phyloP scores from a whole-genome alignment of 2,888 invertebrate genomes.

The Selenia dentaria region DNA sequence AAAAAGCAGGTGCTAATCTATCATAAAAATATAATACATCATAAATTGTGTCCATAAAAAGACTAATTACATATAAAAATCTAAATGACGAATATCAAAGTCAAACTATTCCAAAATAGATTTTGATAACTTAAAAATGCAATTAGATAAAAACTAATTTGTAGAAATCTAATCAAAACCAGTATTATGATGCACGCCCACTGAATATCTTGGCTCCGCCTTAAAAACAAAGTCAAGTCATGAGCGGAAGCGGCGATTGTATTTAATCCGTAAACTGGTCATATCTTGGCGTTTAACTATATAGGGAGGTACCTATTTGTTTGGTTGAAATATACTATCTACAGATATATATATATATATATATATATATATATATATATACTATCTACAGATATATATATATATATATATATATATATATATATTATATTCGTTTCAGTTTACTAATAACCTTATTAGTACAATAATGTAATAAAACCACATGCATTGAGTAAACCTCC shows the following conservation, averaged over 20 bases:
- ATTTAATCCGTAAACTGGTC: too few species aligned
- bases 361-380: too few species aligned
- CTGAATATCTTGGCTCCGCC: conserved; percentile 52
- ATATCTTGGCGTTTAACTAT: too few species aligned
- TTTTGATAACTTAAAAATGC: conserved; percentile 58
- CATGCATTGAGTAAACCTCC: too few species aligned
- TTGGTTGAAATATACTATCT: too few species aligned
- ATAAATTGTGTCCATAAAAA: conserved; percentile 23
- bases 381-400: too few species aligned
- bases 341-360: too few species aligned
- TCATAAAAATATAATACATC: conserved; percentile 8
- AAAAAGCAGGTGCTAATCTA: conserved; percentile 15
- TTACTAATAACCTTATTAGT: too few species aligned
- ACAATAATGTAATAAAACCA: too few species aligned
- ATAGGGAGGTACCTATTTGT: too few species aligned
- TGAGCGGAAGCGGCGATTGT: conserved; percentile 38
- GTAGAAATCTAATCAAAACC: conserved; percentile 74
- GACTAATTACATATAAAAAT: conserved; percentile 18
- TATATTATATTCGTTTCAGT: too few species aligned
- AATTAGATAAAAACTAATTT: conserved; percentile 62
- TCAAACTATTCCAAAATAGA: conserved; percentile 40
- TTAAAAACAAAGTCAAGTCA: conserved; percentile 40
- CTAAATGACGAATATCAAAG: conserved; percentile 23
- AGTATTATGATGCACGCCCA: conserved; percentile 66
- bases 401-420: too few species aligned